Percentiles rank a stretch among this genome's conserved stretches.
These are phyloP conservation scores for Catostylus mosaicus DNA, from an alignment of 30 jellyfish, hydroid and myxozoan genomes.

Conservation along the genomic window DNA sequence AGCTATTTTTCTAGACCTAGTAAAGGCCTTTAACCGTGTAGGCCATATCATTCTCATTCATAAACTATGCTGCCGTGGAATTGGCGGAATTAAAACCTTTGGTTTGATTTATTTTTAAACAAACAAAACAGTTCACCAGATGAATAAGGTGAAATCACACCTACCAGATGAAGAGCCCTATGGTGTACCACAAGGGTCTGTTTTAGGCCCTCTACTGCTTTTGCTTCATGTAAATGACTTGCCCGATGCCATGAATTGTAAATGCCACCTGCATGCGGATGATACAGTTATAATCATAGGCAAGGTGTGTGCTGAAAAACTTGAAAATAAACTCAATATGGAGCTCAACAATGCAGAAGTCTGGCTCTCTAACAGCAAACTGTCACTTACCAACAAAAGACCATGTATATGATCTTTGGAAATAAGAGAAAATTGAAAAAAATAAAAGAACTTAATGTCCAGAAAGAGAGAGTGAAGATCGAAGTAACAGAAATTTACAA, in stretches of 20 bases:
- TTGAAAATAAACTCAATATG: background rate
- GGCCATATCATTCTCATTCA: conserved; percentile 53
- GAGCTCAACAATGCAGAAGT: background rate
- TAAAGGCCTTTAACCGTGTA: conserved; percentile 45
- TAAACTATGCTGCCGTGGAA: conserved; percentile 55
- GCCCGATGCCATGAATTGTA: no score
- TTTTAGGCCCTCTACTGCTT: no score
- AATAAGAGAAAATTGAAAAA: conserved; percentile 1
- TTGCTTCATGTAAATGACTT: no score
- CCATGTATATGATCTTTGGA: conserved; percentile 23
- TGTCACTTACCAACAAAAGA: conserved; percentile 7
- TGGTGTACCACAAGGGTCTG: no score
- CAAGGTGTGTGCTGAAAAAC: background rate
- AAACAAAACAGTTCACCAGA: no score
- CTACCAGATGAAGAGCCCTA: no score
- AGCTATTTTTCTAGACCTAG: conserved; percentile 62
- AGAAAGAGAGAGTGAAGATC: background rate
- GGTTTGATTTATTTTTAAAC: no score
- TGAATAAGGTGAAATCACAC: no score
- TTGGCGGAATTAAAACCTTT: conserved; percentile 46
- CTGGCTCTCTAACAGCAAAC: background rate
- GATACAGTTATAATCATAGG: background rate
- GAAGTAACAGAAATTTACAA: conserved; percentile 3
- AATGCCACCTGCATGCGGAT: no score
- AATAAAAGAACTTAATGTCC: background rate